These are phyloP conservation scores for Haliclystus octoradiatus DNA, from an alignment of 30 jellyfish, hydroid and myxozoan species.

Conservation along the genomic window DNA sequence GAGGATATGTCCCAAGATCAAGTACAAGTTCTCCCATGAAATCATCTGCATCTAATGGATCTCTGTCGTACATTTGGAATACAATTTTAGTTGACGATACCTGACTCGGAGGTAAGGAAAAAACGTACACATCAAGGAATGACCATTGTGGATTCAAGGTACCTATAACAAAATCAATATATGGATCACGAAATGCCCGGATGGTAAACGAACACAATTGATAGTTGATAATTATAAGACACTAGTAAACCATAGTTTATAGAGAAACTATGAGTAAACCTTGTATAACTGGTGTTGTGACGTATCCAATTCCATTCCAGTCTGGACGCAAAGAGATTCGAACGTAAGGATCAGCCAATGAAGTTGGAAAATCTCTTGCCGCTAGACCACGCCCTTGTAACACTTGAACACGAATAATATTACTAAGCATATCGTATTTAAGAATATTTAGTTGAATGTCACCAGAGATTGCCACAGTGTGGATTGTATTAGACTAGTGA, in stretches of 20 bases:
- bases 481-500: constrained; percentile 63
- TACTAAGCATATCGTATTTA: constrained; percentile 38
- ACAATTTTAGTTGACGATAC: constrained; percentile 38
- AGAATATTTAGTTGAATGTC: constrained; percentile 45
- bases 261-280: constrained; percentile 21
- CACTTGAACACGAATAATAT: constrained; percentile 50
- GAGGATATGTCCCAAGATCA: constrained; percentile 41
- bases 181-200: not conserved
- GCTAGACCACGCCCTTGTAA: constrained; percentile 47
- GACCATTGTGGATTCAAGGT: constrained; percentile 81
- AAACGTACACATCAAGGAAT: constrained; percentile 33
- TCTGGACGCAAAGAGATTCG: constrained; percentile 44
- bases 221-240: not conserved
- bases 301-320: constrained; percentile 41
- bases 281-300: constrained; percentile 29
- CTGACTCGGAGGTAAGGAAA: constrained; percentile 43
- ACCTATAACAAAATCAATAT: constrained; percentile 7
- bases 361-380: constrained; percentile 82
- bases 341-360: constrained; percentile 65
- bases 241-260: not conserved
- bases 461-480: constrained; percentile 60
- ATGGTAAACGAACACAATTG: not conserved
- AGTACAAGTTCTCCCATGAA: constrained; percentile 90
- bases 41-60: constrained; percentile 48
- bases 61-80: constrained; percentile 44